Conservation (phyloP, 1,140 invertebrate species). For the Rhagoletis pomonella region DNA sequence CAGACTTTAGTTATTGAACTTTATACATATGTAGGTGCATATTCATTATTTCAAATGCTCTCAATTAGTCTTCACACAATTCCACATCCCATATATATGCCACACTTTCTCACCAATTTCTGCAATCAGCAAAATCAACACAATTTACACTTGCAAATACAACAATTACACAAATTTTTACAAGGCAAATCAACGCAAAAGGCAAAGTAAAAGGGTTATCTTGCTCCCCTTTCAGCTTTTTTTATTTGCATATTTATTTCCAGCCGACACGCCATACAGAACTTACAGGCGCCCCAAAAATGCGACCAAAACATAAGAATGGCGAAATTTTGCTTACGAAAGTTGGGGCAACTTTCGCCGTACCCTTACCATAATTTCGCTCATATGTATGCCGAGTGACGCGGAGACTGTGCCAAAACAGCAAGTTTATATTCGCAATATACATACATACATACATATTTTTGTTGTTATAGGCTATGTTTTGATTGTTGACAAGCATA, state of each 20-base stretch:
- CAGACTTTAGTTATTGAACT: no score
- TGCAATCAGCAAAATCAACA: conserved; percentile 37
- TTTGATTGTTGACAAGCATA: not conserved
- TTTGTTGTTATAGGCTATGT: conserved; percentile 19
- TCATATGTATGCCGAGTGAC: not conserved
- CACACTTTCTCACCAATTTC: not conserved
- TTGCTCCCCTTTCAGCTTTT: not conserved
- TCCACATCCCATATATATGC: no score
- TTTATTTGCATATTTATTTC: not conserved
- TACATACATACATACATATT: no score
- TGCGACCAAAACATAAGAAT: conserved; percentile 30
- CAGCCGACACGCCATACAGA: not conserved
- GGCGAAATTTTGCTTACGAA: not conserved
- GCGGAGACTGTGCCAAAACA: not conserved
- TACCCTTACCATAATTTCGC: not conserved
- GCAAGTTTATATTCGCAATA: not conserved
- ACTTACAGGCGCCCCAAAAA: conserved; percentile 22
- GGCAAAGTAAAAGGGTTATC: not conserved
- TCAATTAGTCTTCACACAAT: no score
- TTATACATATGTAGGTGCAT: no score
- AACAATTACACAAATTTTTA: conserved; percentile 25
- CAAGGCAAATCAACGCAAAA: not conserved
- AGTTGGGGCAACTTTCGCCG: not conserved
- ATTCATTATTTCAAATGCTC: no score
- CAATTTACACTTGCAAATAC: conserved; percentile 17